Evolutionary conservation across 1,140 invertebrate species (phyloP).

Genomic region (Drosophila watanabei): DNA sequence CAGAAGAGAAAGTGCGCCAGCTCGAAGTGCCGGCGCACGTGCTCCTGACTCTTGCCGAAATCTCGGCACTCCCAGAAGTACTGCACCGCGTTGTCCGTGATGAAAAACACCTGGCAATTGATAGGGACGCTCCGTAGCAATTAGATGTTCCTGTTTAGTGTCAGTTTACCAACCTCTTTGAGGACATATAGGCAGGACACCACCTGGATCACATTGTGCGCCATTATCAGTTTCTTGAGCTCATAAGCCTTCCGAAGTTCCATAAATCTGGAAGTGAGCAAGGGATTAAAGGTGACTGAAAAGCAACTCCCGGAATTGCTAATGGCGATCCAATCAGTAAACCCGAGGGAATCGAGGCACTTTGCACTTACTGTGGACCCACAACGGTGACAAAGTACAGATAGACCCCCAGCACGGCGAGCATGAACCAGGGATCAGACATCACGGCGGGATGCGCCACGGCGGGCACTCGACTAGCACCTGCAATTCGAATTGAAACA

Average conservation of each 20-base stretch:
- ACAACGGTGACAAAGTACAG: slow-evolving; percentile 51
- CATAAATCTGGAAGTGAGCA: slow-evolving; percentile 68
- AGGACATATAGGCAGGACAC: slow-evolving; percentile 70
- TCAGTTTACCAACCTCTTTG: slow-evolving; percentile 44
- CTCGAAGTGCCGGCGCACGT: slow-evolving; percentile 32
- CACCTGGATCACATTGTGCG: slow-evolving; percentile 72
- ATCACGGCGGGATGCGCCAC: slow-evolving; percentile 47
- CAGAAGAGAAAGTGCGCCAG: slow-evolving; percentile 86
- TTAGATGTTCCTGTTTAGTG: background rate
- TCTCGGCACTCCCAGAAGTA: slow-evolving; percentile 65
- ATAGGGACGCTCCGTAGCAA: background rate
- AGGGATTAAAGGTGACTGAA: background rate
- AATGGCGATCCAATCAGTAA: slow-evolving; percentile 10
- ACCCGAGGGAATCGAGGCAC: background rate
- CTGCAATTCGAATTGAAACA: slow-evolving; percentile 6
- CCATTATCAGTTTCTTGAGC: slow-evolving; percentile 67
- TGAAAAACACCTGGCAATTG: slow-evolving; percentile 22
- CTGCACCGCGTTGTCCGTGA: slow-evolving; percentile 40
- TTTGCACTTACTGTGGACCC: slow-evolving; percentile 62
- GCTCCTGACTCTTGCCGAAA: slow-evolving; percentile 7
- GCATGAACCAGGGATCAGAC: slow-evolving; percentile 85
- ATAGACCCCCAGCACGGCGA: slow-evolving; percentile 52
- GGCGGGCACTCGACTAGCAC: background rate
- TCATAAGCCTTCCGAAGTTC: slow-evolving; percentile 52
- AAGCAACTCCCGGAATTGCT: slow-evolving; percentile 7